Evolutionary conservation across 1,140 invertebrate genomes (phyloP).

Genomic region (Tetragonula clypearis): DNA sequence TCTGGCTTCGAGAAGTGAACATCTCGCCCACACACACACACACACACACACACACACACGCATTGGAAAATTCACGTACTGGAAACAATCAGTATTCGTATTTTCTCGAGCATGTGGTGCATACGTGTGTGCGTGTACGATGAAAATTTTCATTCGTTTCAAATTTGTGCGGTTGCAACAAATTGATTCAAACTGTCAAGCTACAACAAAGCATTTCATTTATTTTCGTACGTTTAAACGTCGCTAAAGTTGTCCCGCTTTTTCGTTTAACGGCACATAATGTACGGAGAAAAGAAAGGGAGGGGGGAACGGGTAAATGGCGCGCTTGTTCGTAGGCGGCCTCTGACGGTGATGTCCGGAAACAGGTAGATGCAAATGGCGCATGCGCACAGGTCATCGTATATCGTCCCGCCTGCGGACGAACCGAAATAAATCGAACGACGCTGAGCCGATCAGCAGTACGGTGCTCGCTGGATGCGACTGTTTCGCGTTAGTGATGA

Average conservation of each 20-base stretch:
- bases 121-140: neutral
- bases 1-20: neutral
- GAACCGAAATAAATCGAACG: conserved; percentile 79
- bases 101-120: neutral
- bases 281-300: neutral
- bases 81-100: neutral
- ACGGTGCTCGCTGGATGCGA: conserved; percentile 75
- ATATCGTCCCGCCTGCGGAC: conserved; percentile 72
- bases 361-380: conserved; percentile 48
- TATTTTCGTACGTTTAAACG: neutral
- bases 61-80: neutral
- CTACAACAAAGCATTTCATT: neutral
- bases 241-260: conserved; percentile 20
- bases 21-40: neutral
- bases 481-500: conserved; percentile 75
- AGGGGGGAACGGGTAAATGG: neutral
- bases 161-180: neutral
- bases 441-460: conserved; percentile 77
- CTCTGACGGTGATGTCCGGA: conserved; percentile 73
- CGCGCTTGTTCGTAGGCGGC: conserved; percentile 40
- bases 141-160: neutral
- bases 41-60: neutral
- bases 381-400: conserved; percentile 70
- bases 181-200: neutral
- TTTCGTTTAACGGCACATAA: neutral